Evolutionary conservation across 35 echinoderm and acorn worm genomes (phyloP), one percentile per base, ranked within the genome.

Genomic region (Holothuria glaberrima): DNA sequence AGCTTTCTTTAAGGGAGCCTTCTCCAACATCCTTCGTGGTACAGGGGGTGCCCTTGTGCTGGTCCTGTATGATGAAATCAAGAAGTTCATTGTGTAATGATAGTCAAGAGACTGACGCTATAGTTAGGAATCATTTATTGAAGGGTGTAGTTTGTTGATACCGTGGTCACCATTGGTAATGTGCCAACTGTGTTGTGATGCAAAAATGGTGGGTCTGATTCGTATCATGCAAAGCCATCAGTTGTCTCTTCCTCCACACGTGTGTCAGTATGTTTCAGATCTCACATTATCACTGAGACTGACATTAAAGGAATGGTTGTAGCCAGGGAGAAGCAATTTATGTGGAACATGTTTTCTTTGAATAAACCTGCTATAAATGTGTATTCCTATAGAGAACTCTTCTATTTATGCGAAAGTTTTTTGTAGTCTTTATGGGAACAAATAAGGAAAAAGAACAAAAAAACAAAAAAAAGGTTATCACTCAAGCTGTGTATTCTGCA

Each of bases 1-100:
- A 21, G 96, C 96, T 21, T 98, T 98, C 96, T 98, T 98, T 90
- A 98, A 98, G 93, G 96, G 96, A 52, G 96, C 96, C 24, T 88
- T 98, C 90, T 98, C 96, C 88, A 98, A 98, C 62, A 87, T 98
- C 80, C 82, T 98, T 25, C 93, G 96, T 94, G 96, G 96, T 75
- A 98, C 96, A 14, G 96, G 96, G 35, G 96, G 96, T 35, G 96
- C 96, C 36, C 88, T 98, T 19, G 93, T 98, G 25, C 88, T 98
- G 29, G 93, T 98, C 25, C 76, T 98, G 19, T 94, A 98, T 56
- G 96, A 98, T 70, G 96, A 98, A 93, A 68, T 98, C 35, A 97
- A 97, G 79, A 92, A 92, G 34, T 19, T 95, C 64, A 21, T 95
- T 31, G 80, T 84, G 14, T 84, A 82, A 60, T 12, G 14, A 57